Evolutionary conservation across 1,140 invertebrate species (phyloP).

Genomic region (Lepidurus packardi): DNA sequence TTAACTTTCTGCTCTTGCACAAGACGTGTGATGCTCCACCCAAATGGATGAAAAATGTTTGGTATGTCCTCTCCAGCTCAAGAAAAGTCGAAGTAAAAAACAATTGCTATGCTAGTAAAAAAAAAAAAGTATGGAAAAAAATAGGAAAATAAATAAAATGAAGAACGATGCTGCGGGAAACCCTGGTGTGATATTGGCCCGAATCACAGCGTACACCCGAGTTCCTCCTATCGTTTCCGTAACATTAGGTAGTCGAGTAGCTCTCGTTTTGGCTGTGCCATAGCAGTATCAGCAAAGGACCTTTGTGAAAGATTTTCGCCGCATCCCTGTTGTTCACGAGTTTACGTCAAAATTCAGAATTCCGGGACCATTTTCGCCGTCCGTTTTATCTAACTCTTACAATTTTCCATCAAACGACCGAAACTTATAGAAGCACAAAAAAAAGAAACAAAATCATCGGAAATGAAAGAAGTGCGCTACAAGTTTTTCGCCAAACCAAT

Average conservation of each 20-base stretch:
- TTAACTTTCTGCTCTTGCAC: conserved; percentile 10
- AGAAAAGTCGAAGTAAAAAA: background rate
- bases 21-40: conserved; percentile 13
- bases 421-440: too few relatives aligned
- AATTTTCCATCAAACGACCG: too few relatives aligned
- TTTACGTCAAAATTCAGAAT: background rate
- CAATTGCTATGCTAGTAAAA: background rate
- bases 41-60: background rate
- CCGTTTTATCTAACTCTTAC: too few relatives aligned
- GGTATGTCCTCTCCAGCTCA: background rate
- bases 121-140: background rate
- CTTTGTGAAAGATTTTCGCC: background rate
- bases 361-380: too few relatives aligned
- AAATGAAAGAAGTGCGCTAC: too few relatives aligned
- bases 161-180: background rate
- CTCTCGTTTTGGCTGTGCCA: conserved; percentile 12
- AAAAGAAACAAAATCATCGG: too few relatives aligned
- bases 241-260: conserved; percentile 21
- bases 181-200: conserved; percentile 17
- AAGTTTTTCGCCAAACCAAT: too few relatives aligned
- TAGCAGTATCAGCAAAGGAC: background rate
- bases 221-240: conserved; percentile 15
- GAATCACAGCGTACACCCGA: conserved; percentile 9
- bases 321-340: background rate
- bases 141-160: background rate